These are phyloP conservation scores for Agrilus cyanescens DNA, from an alignment of 2,888 invertebrate genomes.

Conservation along the genomic window DNA sequence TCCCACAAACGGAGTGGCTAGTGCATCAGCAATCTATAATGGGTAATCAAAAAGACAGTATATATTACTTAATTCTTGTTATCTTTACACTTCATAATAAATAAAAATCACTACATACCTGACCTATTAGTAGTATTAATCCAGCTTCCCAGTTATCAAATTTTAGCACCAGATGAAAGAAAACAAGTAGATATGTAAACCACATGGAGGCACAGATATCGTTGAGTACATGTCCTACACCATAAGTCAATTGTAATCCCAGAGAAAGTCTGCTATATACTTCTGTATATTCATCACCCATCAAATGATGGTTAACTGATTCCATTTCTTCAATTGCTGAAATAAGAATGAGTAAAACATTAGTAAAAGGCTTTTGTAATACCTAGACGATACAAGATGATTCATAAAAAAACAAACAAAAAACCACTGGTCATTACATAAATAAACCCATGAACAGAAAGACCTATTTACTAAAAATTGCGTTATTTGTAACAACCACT, in stretches of 20 bases:
- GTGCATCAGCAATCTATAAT: constrained; percentile 63
- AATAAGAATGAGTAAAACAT: too few species aligned
- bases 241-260: constrained; percentile 45
- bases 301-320: constrained; percentile 18
- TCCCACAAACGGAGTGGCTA: constrained; percentile 82
- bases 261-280: constrained; percentile 35
- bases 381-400: too few species aligned
- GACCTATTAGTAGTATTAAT: constrained; percentile 66
- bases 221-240: constrained; percentile 81
- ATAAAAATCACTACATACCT: constrained; percentile 43
- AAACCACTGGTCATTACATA: too few species aligned
- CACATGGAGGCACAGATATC: constrained; percentile 91
- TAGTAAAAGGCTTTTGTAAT: too few species aligned
- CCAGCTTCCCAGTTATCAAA: constrained; percentile 48
- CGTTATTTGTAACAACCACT: too few species aligned
- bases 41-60: constrained; percentile 33
- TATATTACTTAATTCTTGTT: not conserved
- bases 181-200: constrained; percentile 87
- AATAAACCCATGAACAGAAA: too few species aligned
- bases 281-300: constrained; percentile 37
- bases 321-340: constrained; percentile 15
- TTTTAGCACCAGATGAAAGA: constrained; percentile 52
- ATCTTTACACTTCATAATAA: not conserved
- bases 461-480: too few species aligned
- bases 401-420: too few species aligned